phyloP scores from a whole-genome alignment of 2,888 invertebrate genomes.

The Calameuta idolon region DNA sequence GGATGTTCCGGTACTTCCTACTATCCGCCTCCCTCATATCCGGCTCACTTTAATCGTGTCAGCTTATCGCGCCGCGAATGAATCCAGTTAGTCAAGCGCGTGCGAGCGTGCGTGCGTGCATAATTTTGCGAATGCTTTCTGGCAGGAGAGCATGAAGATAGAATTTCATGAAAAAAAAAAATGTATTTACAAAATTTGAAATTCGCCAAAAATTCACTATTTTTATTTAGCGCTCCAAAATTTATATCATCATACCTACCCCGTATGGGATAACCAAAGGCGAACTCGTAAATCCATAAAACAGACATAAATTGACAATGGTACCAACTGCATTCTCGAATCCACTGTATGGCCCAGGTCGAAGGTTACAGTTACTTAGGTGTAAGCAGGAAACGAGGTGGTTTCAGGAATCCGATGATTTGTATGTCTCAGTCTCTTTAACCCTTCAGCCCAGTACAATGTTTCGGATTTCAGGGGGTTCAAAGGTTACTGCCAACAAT shows the following conservation, averaged over 20 bases:
- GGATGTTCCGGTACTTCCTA: constrained; percentile 9
- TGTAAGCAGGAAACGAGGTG: constrained; percentile 14
- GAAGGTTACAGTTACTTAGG: neutral
- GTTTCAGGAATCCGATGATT: constrained; percentile 23
- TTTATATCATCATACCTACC: neutral
- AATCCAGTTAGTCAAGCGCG: neutral
- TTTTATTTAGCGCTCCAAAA: neutral
- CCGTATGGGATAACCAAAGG: neutral
- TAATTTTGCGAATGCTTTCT: neutral
- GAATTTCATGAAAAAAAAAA: neutral
- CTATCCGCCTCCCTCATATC: neutral
- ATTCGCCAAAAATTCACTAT: neutral
- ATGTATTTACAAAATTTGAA: neutral
- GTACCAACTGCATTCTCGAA: neutral
- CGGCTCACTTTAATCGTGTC: constrained; percentile 4
- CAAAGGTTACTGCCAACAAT: neutral
- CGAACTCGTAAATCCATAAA: neutral
- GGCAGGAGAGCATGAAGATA: neutral
- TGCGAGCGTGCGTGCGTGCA: neutral
- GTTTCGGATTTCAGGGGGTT: neutral
- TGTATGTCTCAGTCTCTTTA: constrained; percentile 14
- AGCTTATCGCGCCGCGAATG: neutral
- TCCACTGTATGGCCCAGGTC: neutral
- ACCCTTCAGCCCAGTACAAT: constrained; percentile 17
- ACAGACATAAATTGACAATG: neutral